Evolutionary conservation across 2,797 vertebrate genomes (phyloP), one percentile per base, ranked within the genome.

Genomic region (Etheostoma perlongum): DNA sequence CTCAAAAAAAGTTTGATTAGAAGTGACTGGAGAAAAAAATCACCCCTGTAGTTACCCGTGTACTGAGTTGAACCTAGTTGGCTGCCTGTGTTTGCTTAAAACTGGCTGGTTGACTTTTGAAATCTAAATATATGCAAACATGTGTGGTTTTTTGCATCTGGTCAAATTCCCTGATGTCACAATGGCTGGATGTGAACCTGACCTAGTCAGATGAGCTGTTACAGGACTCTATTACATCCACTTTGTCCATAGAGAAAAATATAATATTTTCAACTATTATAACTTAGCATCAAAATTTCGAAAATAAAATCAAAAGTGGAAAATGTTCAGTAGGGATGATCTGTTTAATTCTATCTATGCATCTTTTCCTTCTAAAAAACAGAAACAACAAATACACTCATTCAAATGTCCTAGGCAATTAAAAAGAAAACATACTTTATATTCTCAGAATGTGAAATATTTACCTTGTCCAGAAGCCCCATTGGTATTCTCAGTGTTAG

Each of bases 401-500:
- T 12, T 33, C 10, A 51, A 65, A 21, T 16, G 1, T 51, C 30
- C 19, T 3, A 15, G 3, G 1, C 30, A 66, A 16, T 23, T 16
- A 23, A 15, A 53, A 23, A 16, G 8, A 23, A 66, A 12, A 67
- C 6, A 1, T 30, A 21, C 19, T 12, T 68, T 2, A 33, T 57
- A 47, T 47, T 33, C 7, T 33, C 47, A 1, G n/a, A 66, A 42
- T 53, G 2, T 19, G 12, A 27, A 44, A 36, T 0, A 23, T n/a
- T 53, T 62, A 72, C 69, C 69, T 44, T 44, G 7, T 13, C 3
- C 12, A 23, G 46, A 33, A 68, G 11, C 8, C 21, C 36, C 4
- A 6, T 12, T 1, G 12, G 40, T 4, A 30, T 0, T 3, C 18
- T 2, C 1, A 30, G 13, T 53, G 0, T 7, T 2, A 61, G 47